Evolutionary conservation across 2,113 vertebrate species (phyloP), one percentile per base, ranked within the genome.

Genomic region (Hiodon tergisus): DNA sequence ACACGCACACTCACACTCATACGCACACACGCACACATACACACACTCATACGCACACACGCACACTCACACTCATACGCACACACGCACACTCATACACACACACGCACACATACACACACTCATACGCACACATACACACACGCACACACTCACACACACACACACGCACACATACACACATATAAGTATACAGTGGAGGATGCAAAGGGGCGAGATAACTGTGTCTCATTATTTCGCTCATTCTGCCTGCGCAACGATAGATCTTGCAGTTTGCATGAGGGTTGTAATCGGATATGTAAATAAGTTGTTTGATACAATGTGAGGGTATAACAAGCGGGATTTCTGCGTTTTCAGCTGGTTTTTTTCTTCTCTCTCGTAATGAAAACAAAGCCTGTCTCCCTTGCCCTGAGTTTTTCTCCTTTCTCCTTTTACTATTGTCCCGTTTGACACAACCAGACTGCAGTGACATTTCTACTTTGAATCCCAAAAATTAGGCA

Each of bases 221-320:
- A 89, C 92, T 92, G 91, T 89, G 86, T 90, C 94, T 96, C 93
- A 93, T 96, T 95, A 97, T 92, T 93, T 93, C 92, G 93, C 46
- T 72, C 9, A 82, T 75, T 31, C 57, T 87, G 80, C 67, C 87
- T 88, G 92, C 87, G 87, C 89, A 87, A 87, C 89, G 91, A 94
- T 93, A 93, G 91, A 94, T 93, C 92, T 93, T 83, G 86, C 88
- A 86, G 86, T 93, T 94, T 92, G 76, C 83, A 90, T 91, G 90
- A 93, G 92, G 92, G 88, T 91, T 93, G 92, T 94, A 95, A 96
- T 97, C 93, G 91, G 93, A 94, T 94, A 97, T 96, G 96, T 95
- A 97, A 98, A 97, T 97, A 93, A 87, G 88, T 84, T 83, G 88
- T 92, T 93, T 93, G 94, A 92, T 94, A 92, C 91, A 92, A 91